Evolutionary conservation across 2,797 vertebrate genomes (phyloP).

Genomic region (Nothura maculosa): DNA sequence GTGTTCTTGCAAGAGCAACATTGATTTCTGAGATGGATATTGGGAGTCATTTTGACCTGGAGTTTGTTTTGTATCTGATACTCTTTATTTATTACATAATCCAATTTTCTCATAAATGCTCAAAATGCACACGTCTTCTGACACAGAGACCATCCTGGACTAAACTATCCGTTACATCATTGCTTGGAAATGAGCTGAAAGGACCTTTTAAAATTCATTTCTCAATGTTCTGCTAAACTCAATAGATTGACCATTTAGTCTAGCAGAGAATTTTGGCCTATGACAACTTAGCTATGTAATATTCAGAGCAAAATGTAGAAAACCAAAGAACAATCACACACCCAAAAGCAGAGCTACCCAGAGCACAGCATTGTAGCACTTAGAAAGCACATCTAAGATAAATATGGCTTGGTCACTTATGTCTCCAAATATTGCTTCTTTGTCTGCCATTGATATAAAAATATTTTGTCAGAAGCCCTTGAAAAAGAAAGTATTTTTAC

Average conservation of each 20-base stretch:
- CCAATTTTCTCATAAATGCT: background rate
- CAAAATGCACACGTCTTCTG: background rate
- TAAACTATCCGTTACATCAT: background rate
- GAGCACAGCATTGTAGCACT: background rate
- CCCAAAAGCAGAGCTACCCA: background rate
- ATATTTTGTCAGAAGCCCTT: background rate
- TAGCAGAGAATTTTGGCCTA: background rate
- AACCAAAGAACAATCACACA: background rate
- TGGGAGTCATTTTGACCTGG: background rate
- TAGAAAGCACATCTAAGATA: background rate
- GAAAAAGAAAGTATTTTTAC: background rate
- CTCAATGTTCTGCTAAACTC: background rate
- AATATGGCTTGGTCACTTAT: accelerated
- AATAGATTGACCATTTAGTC: background rate
- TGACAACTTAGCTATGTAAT: background rate
- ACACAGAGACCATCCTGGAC: background rate
- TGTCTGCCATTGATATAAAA: background rate
- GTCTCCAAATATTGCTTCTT: background rate
- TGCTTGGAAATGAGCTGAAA: background rate
- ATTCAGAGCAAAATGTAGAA: background rate
- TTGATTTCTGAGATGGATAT: background rate
- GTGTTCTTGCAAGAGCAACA: background rate
- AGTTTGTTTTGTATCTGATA: background rate
- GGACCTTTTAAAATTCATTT: background rate
- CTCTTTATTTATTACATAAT: background rate